phyloP scores from a whole-genome alignment of 2,888 invertebrate genomes.

The Shargacucullia verbasci region DNA sequence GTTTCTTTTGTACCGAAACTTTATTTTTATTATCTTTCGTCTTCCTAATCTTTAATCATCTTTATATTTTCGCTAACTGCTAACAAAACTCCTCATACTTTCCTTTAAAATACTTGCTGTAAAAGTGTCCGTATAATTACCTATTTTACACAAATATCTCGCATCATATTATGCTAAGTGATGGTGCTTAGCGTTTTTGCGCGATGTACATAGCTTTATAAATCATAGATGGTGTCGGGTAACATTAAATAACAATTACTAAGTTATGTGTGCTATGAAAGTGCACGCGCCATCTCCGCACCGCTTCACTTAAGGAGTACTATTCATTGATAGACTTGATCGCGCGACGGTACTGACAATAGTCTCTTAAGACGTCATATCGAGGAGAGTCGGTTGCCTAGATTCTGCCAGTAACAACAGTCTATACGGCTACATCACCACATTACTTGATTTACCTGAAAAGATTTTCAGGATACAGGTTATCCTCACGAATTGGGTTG shows the following conservation, averaged over 20 bases:
- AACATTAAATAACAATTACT: constrained; percentile 47
- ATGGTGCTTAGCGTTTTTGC: constrained; percentile 18
- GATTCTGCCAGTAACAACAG: too few relatives aligned
- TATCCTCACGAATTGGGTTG: too few relatives aligned
- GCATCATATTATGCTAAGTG: constrained; percentile 11
- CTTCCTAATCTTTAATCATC: too few relatives aligned
- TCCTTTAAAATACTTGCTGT: constrained; percentile 22
- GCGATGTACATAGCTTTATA: constrained; percentile 16
- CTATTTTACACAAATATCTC: constrained; percentile 15
- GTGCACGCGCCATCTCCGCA: constrained; percentile 29
- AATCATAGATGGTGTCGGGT: constrained; percentile 29
- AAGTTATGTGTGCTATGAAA: constrained; percentile 48
- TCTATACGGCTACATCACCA: too few relatives aligned
- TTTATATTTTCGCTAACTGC: too few relatives aligned
- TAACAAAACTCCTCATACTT: neutral
- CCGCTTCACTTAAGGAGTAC: constrained; percentile 3
- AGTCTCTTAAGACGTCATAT: too few relatives aligned
- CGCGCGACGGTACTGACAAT: too few relatives aligned
- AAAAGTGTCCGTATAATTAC: constrained; percentile 37
- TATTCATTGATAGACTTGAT: constrained; percentile 13
- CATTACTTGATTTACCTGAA: too few relatives aligned
- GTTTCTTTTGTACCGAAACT: too few relatives aligned
- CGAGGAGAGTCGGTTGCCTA: too few relatives aligned
- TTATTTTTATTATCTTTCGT: too few relatives aligned
- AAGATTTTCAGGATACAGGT: too few relatives aligned